These are phyloP conservation scores for Coptodon bakossiorum DNA, from an alignment of 2,113 vertebrate species.

Conservation along the genomic window DNA sequence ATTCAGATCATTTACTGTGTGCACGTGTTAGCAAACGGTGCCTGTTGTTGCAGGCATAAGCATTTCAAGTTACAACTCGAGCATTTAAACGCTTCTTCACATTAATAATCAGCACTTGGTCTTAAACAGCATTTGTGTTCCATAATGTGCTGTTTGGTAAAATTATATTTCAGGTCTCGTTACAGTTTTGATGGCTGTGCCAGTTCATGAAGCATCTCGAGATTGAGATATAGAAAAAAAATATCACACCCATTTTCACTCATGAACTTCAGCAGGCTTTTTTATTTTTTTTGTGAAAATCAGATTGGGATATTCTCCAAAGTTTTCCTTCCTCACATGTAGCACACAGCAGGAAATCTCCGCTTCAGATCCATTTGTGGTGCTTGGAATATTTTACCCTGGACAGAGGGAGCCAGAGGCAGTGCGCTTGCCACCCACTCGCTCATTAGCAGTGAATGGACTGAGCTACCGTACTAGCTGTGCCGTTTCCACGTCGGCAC, in stretches of 20 bases:
- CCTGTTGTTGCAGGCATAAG: background rate
- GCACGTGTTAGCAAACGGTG: background rate
- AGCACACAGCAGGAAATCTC: background rate
- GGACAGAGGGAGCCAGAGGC: background rate
- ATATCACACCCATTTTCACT: background rate
- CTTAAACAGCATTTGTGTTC: background rate
- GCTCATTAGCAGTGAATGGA: background rate
- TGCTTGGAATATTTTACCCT: background rate
- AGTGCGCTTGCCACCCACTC: background rate
- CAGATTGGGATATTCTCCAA: background rate
- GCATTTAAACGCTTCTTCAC: background rate
- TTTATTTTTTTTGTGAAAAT: background rate
- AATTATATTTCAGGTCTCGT: background rate
- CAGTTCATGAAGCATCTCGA: background rate
- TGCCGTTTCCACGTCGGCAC: background rate
- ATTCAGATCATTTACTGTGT: background rate
- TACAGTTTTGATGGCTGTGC: background rate
- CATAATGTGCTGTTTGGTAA: background rate
- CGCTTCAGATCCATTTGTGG: background rate
- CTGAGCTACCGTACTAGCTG: background rate
- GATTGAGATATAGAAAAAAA: rapidly evolving
- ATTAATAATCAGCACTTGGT: background rate
- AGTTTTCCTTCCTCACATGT: background rate
- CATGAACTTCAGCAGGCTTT: background rate
- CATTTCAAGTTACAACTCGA: background rate